phyloP scores from a whole-genome alignment of 2,797 vertebrate species.

The Pyrocephalus nanus region DNA sequence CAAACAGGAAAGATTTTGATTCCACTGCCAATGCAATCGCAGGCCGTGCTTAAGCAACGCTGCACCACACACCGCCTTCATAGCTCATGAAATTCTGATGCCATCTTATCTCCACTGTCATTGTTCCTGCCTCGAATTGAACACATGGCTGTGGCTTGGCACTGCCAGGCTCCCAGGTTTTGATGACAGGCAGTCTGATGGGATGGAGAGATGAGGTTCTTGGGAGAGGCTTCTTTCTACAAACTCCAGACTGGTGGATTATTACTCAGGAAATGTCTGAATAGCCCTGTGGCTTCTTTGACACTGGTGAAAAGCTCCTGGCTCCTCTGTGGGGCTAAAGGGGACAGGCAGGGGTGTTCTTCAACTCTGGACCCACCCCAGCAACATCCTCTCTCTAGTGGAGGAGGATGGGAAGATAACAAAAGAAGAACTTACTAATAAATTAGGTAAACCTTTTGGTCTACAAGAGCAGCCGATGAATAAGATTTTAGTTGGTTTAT shows the following conservation, averaged over 20 bases:
- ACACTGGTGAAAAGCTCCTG: not conserved
- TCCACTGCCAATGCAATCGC: not conserved
- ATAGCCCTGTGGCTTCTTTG: not conserved
- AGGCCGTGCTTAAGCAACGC: not conserved
- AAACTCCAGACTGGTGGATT: not conserved
- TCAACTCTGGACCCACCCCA: not conserved
- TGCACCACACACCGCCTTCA: not conserved
- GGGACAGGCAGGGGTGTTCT: not conserved
- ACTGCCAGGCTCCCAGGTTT: not conserved
- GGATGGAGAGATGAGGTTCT: not conserved
- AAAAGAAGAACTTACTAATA: not conserved
- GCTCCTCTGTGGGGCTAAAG: not conserved
- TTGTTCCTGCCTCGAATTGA: not conserved
- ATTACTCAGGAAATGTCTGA: not conserved
- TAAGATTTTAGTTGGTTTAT: not conserved
- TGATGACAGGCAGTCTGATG: not conserved
- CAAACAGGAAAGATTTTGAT: not conserved
- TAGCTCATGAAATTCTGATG: not conserved
- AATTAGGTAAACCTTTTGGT: not conserved
- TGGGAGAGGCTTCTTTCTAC: not conserved
- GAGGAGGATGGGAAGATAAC: not conserved
- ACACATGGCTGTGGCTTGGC: constrained; percentile 1
- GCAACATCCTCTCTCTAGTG: not conserved
- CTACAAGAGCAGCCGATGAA: not conserved
- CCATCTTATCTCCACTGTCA: not conserved